phyloP scores from a whole-genome alignment of 2,888 invertebrate species.

The Sclerodermus sp. region DNA sequence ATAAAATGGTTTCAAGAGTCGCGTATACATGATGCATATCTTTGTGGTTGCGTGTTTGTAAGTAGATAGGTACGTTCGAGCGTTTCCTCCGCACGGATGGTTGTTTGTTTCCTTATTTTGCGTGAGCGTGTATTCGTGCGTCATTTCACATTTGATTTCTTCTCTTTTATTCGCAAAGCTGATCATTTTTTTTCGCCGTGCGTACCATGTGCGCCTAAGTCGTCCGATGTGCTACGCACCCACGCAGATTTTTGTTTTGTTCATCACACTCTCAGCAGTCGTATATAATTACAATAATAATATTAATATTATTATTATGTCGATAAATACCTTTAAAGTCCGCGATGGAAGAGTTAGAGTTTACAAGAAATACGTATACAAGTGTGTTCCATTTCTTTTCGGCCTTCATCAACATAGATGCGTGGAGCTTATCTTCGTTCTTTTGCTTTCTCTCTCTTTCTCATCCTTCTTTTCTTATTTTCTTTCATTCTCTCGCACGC shows the following conservation, averaged over 20 bases:
- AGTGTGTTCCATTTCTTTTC: conserved; percentile 59
- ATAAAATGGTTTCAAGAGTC: conserved; percentile 72
- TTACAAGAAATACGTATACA: conserved; percentile 75
- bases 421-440: conserved; percentile 22
- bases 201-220: conserved; percentile 9
- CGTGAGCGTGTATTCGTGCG: conserved; percentile 18
- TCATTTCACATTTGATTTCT: conserved; percentile 8
- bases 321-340: conserved; percentile 58
- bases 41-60: conserved; percentile 62
- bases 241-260: conserved; percentile 34
- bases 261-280: conserved; percentile 56
- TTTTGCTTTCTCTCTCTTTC: conserved; percentile 15
- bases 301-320: conserved; percentile 55
- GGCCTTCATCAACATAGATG: conserved; percentile 24
- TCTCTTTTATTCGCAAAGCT: conserved; percentile 19
- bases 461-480: conserved; percentile 5
- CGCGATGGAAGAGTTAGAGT: conserved; percentile 65
- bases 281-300: conserved; percentile 58
- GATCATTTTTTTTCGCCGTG: conserved; percentile 18
- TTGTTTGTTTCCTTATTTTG: background rate
- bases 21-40: conserved; percentile 77
- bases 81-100: conserved; percentile 58
- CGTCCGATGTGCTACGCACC: conserved; percentile 28
- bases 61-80: conserved; percentile 55
- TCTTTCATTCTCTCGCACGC: conserved; percentile 11